A percentile compares a stretch with the other conserved stretches of the same genome.
Evolutionary conservation across 2,888 invertebrate species (phyloP).

Genomic region (Napeogenes inachia): DNA sequence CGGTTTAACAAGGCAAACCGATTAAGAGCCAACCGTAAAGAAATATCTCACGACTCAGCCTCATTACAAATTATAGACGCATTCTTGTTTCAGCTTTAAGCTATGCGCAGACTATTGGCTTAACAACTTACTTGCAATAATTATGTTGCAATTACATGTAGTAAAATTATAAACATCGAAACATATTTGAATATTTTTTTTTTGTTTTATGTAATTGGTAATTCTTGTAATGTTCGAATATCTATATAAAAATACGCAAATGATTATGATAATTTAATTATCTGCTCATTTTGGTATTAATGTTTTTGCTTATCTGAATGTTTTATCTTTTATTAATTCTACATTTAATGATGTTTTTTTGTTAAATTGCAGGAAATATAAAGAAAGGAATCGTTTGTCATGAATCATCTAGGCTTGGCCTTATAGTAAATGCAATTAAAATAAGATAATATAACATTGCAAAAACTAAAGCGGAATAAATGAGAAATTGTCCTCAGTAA

Average conservation of each 20-base stretch:
- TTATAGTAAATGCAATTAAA: slow-evolving; percentile 54
- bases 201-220: neutral
- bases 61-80: slow-evolving; percentile 77
- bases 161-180: neutral
- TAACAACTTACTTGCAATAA: neutral
- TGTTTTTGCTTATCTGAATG: slow-evolving; percentile 8
- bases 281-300: neutral
- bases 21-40: slow-evolving; percentile 70
- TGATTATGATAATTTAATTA: neutral
- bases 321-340: slow-evolving; percentile 1
- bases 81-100: slow-evolving; percentile 50
- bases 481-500: slow-evolving; percentile 60
- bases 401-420: slow-evolving; percentile 15
- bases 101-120: slow-evolving; percentile 17
- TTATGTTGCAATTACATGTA: neutral
- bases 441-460: slow-evolving; percentile 51
- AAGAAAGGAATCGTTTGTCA: neutral
- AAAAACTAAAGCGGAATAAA: slow-evolving; percentile 57
- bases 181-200: neutral
- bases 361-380: neutral
- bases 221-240: neutral
- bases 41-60: slow-evolving; percentile 58
- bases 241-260: neutral
- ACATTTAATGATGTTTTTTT: neutral
- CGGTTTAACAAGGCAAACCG: slow-evolving; percentile 65